These are phyloP conservation scores for Nesometra sesokonis DNA, from an alignment of 35 echinoderm and acorn worm species.

Conservation along the genomic window DNA sequence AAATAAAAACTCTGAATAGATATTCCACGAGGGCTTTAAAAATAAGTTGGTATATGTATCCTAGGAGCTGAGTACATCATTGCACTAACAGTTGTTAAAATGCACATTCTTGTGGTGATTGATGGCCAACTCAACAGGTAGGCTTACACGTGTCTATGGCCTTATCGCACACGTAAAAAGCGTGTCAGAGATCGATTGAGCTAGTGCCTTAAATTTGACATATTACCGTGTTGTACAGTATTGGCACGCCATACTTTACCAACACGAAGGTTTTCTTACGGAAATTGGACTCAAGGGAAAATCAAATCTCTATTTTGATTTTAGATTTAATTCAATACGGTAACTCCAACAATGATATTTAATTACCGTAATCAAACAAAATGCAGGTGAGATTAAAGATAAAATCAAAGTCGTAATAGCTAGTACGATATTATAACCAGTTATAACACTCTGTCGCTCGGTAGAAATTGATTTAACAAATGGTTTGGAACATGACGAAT, in stretches of 20 bases:
- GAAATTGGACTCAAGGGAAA: not conserved
- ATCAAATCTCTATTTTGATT: not conserved
- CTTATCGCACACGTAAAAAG: not conserved
- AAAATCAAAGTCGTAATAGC: too few relatives aligned
- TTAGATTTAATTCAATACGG: not conserved
- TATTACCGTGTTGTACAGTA: not conserved
- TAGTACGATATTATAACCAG: too few relatives aligned
- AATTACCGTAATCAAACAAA: too few relatives aligned
- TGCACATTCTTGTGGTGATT: not conserved
- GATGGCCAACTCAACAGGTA: not conserved
- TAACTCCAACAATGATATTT: not conserved
- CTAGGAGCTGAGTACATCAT: too few relatives aligned
- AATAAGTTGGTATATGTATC: too few relatives aligned
- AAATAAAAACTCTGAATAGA: too few relatives aligned
- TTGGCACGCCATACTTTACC: not conserved
- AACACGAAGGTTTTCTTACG: not conserved
- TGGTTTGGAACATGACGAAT: too few relatives aligned
- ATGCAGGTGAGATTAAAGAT: too few relatives aligned
- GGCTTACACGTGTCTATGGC: not conserved
- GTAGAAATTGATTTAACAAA: too few relatives aligned
- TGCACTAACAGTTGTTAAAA: not conserved
- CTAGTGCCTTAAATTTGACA: too few relatives aligned
- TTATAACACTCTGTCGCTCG: too few relatives aligned
- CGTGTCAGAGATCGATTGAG: not conserved
- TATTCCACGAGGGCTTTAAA: too few relatives aligned